phyloP scores from a whole-genome alignment of 2,113 vertebrate species.

The Isichthys henryi region DNA sequence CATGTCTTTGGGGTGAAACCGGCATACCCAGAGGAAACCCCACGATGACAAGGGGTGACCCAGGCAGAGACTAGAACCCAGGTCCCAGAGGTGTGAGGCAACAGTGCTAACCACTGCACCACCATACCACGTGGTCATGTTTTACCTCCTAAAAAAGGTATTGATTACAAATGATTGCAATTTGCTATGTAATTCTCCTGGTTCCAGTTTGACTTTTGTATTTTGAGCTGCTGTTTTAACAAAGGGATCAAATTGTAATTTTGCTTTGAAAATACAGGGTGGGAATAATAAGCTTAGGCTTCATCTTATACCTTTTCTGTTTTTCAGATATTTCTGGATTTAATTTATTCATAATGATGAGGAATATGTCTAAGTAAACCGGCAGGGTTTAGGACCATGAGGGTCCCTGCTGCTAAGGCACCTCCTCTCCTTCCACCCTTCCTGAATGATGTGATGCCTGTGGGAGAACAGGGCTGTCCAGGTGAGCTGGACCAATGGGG shows the following conservation, averaged over 20 bases:
- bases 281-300: background rate
- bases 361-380: background rate
- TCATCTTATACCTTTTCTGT: background rate
- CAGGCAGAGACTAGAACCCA: too few relatives aligned
- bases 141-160: background rate
- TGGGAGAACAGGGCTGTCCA: slow-evolving; percentile 31
- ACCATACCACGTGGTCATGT: background rate
- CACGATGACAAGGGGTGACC: too few relatives aligned
- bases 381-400: slow-evolving; percentile 29
- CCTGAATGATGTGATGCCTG: slow-evolving; percentile 17
- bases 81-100: too few relatives aligned
- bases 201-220: background rate
- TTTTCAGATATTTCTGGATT: background rate
- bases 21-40: too few relatives aligned
- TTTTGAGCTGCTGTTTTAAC: background rate
- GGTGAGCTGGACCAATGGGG: slow-evolving; percentile 44
- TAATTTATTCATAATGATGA: background rate
- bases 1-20: too few relatives aligned
- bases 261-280: background rate
- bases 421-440: slow-evolving; percentile 20
- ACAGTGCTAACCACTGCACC: too few relatives aligned
- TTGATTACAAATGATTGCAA: background rate
- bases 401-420: background rate
- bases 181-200: background rate
- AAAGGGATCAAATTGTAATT: background rate